Base-by-base conservation (phyloP, 2,888 invertebrate species). In the Tenthredo mesomela region DNA sequence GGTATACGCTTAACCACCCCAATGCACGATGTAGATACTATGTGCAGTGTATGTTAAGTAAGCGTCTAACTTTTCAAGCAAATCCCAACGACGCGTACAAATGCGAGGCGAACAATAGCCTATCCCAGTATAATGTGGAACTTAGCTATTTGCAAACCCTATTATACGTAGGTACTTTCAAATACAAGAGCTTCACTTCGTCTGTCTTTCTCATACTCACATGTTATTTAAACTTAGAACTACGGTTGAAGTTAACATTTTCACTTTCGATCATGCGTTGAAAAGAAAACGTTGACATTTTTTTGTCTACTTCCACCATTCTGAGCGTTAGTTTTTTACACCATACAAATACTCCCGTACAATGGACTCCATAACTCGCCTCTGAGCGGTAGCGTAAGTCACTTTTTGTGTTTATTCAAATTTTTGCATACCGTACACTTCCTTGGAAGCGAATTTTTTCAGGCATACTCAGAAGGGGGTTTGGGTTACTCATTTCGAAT, bases 1-100 rank as follows among this genome's bases (percentile, higher is more conserved):
- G 40, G 21, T 25, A 47, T 73, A 47, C 29, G 73, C 43, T 73
- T 73, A 47, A 47, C 40, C 43, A 47, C 73, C 21, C 43, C 15
- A 67, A 67, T 67, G 33, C 67, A 33, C 73, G 43, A 43, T 21
- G 43, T 73, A 25, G 21, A 43, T 25, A 47, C 73, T 21, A 40
- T 21, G 43, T 40, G 73, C 43, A 73, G 40, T 73, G 21, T 73
- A 43, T n/a, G 29, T 25, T 12, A 43, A 47, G 21, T 40, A 40
- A 73, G 43, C 43, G 40, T 10, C 43, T 43, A 73, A 73, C 73
- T 73, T 71, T 73, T 73, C 21, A n/a, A 73, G 43, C 73, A 40
- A 47, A 47, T 73, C 21, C 47, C 43, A 43, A 73, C 21, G 21
- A 25, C 40, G 43, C 40, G 43, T 43, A 73, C 9, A 29, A 21